A percentile compares a stretch with the other conserved stretches of the same genome.
Conservation (phyloP, 2,113 vertebrate species). For the Spermophilus dauricus region DNA sequence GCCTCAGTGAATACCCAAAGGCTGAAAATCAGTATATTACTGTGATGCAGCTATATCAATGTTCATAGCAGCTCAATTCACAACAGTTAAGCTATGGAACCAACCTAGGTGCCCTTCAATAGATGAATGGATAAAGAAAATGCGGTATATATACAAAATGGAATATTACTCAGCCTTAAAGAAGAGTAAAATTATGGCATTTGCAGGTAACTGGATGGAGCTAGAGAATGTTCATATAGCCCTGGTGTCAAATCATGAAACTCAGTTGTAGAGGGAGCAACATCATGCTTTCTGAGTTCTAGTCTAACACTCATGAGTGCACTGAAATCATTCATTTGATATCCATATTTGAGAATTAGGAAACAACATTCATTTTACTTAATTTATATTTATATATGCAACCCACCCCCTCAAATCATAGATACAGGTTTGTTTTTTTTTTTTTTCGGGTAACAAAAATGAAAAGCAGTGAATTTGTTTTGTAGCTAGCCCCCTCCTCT, state of each 20-base stretch:
- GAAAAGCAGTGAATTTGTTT: neutral
- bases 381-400: conserved; percentile 55
- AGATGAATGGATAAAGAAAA: no score
- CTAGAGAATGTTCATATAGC: neutral
- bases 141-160: no score
- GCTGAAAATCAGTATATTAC: no score
- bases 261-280: neutral
- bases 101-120: no score
- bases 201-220: no score
- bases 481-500: neutral
- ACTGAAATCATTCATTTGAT: neutral
- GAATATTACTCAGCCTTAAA: no score
- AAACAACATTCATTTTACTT: conserved; percentile 16
- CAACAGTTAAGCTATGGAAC: no score
- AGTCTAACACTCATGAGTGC: neutral
- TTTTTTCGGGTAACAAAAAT: conserved; percentile 68
- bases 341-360: neutral
- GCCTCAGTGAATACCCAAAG: no score
- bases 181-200: no score
- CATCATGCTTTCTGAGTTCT: neutral
- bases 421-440: conserved; percentile 62
- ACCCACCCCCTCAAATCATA: neutral
- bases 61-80: no score
- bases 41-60: no score
- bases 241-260: neutral